A percentile compares a stretch with the other conserved stretches of the same genome.
phyloP scores from a whole-genome alignment of 2,113 vertebrate genomes.

The Melanotaenia duboulayi region DNA sequence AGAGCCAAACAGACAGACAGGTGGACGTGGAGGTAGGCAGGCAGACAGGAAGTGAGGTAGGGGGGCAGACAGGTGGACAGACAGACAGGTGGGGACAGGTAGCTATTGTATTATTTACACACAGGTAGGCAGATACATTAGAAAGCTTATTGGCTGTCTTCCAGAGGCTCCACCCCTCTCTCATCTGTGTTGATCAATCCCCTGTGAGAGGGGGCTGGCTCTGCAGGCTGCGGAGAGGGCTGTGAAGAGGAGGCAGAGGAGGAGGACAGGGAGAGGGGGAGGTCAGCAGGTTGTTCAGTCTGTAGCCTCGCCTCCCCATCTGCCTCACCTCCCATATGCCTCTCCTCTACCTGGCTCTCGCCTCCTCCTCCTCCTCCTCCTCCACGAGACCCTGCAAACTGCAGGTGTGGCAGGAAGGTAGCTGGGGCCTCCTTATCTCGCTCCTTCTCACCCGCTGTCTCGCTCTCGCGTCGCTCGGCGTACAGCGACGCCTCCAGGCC shows the following conservation, averaged over 20 bases:
- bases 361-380: background rate
- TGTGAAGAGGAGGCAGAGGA: constrained; percentile 63
- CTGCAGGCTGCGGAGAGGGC: constrained; percentile 65
- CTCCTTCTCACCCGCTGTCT: constrained; percentile 39
- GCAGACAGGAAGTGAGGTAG: background rate
- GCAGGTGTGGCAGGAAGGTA: constrained; percentile 63
- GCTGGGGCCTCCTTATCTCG: constrained; percentile 48
- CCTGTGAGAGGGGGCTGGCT: constrained; percentile 58
- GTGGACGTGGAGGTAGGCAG: constrained; percentile 3
- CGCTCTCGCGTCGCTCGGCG: constrained; percentile 41
- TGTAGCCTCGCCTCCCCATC: constrained; percentile 54
- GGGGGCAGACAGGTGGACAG: constrained; percentile 15
- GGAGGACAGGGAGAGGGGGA: constrained; percentile 55
- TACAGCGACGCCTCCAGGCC: constrained; percentile 51
- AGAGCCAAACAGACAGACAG: constrained; percentile 69
- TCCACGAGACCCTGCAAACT: constrained; percentile 56
- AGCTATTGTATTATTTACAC: constrained; percentile 73
- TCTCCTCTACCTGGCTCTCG: constrained; percentile 41
- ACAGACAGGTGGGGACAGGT: constrained; percentile 48
- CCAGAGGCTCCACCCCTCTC: constrained; percentile 59
- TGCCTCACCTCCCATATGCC: constrained; percentile 31
- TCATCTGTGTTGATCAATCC: constrained; percentile 61
- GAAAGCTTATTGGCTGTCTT: constrained; percentile 76
- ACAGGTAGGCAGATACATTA: constrained; percentile 68
- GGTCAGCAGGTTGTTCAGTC: constrained; percentile 60